Conservation (phyloP, 1,140 invertebrate genomes). For the Antheraea mylitta region DNA sequence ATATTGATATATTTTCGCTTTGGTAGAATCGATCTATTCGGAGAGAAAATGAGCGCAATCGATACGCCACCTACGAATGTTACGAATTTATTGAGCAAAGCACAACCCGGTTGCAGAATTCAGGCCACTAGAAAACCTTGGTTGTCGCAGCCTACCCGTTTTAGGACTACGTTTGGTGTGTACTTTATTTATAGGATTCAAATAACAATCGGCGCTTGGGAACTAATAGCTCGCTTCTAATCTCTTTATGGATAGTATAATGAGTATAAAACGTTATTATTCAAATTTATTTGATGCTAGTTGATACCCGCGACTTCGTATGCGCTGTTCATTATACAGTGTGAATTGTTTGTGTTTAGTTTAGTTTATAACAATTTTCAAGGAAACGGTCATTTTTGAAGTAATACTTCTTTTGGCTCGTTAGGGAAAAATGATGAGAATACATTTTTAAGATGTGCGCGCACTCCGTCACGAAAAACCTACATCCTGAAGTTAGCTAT, state of each 20-base stretch:
- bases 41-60: constrained; percentile 10
- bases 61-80: constrained; percentile 5
- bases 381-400: too few species aligned
- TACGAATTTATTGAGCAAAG: neutral
- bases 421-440: too few species aligned
- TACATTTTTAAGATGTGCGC: too few species aligned
- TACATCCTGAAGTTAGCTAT: too few species aligned
- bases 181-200: constrained; percentile 13
- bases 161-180: constrained; percentile 7
- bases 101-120: neutral
- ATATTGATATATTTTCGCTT: too few species aligned
- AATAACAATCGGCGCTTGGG: constrained; percentile 1
- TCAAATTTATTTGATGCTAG: too few species aligned
- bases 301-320: too few species aligned
- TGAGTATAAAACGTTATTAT: neutral
- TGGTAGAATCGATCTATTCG: neutral
- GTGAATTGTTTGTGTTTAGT: too few species aligned
- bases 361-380: too few species aligned
- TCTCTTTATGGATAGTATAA: neutral
- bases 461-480: too few species aligned
- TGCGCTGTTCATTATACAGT: too few species aligned
- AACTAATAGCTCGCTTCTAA: neutral
- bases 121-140: constrained; percentile 17
- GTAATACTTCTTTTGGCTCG: too few species aligned
- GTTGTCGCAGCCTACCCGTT: constrained; percentile 9